These are phyloP conservation scores for Neoseiulus cucumeris DNA, from an alignment of 1,140 invertebrate genomes.

Conservation along the genomic window DNA sequence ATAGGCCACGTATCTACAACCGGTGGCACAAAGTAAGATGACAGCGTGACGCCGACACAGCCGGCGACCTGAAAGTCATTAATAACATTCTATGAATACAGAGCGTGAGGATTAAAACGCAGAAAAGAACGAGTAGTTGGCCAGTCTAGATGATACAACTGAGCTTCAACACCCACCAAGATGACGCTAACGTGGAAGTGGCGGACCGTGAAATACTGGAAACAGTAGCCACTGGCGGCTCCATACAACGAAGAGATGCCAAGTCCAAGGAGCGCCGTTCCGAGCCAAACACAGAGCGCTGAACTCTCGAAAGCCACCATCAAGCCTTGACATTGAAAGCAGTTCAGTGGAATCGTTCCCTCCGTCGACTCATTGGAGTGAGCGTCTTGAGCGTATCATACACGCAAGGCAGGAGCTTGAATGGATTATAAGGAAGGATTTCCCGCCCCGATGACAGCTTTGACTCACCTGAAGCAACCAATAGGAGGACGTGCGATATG, in stretches of 20 bases:
- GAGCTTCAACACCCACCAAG: background rate
- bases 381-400: background rate
- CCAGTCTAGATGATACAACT: too few relatives aligned
- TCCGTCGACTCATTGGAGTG: background rate
- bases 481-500: background rate
- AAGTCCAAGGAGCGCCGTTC: background rate
- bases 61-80: background rate
- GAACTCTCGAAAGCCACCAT: background rate
- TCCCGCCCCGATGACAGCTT: too few relatives aligned
- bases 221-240: conserved; percentile 2
- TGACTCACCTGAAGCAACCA: background rate
- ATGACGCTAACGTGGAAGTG: conserved; percentile 4
- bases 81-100: too few relatives aligned
- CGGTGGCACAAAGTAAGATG: background rate
- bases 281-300: background rate
- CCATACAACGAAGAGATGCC: background rate
- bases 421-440: too few relatives aligned
- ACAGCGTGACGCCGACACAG: background rate
- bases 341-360: background rate
- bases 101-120: too few relatives aligned
- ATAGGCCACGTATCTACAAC: background rate
- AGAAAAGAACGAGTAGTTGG: too few relatives aligned
- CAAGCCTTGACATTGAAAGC: background rate
- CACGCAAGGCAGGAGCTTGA: too few relatives aligned
- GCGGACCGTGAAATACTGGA: background rate